phyloP scores from a whole-genome alignment of 2,113 vertebrate species.

The Entelurus aequoreus region DNA sequence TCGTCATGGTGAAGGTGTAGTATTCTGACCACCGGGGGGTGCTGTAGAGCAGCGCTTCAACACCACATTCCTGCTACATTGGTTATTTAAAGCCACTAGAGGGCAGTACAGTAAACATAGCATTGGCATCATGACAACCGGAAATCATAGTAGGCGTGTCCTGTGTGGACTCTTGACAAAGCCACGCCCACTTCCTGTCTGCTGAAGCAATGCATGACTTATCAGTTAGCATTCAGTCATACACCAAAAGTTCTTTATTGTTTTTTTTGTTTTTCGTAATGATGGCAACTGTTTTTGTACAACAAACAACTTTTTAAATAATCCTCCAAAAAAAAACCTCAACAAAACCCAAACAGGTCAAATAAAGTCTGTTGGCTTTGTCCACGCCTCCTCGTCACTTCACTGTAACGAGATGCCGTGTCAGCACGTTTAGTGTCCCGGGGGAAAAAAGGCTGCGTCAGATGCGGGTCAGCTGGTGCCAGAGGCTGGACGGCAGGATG shows the following conservation, averaged over 20 bases:
- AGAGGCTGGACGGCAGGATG: conserved; percentile 94
- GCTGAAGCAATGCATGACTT: conserved; percentile 14
- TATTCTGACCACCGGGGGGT: too few relatives aligned
- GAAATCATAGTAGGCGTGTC: background rate
- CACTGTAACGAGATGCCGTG: conserved; percentile 55
- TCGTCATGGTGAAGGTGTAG: too few relatives aligned
- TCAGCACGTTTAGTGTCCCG: conserved; percentile 28
- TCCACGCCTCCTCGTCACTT: conserved; percentile 47
- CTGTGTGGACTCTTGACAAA: background rate
- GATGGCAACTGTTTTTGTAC: conserved; percentile 88
- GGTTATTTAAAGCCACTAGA: too few relatives aligned
- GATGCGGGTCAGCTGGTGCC: conserved; percentile 98
- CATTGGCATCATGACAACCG: too few relatives aligned
- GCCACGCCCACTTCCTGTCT: background rate
- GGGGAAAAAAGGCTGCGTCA: conserved; percentile 45
- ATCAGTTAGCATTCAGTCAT: conserved; percentile 72
- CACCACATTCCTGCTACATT: too few relatives aligned
- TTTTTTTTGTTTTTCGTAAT: conserved; percentile 71
- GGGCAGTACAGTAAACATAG: too few relatives aligned
- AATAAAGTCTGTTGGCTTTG: conserved; percentile 53
- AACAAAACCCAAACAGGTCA: conserved; percentile 60
- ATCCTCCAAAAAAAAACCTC: conserved; percentile 73
- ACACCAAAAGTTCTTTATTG: conserved; percentile 93
- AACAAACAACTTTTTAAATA: conserved; percentile 85
- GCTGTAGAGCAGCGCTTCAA: too few relatives aligned